Base-by-base conservation (phyloP, 2,888 invertebrate species). In the Tetragonula carbonaria region DNA sequence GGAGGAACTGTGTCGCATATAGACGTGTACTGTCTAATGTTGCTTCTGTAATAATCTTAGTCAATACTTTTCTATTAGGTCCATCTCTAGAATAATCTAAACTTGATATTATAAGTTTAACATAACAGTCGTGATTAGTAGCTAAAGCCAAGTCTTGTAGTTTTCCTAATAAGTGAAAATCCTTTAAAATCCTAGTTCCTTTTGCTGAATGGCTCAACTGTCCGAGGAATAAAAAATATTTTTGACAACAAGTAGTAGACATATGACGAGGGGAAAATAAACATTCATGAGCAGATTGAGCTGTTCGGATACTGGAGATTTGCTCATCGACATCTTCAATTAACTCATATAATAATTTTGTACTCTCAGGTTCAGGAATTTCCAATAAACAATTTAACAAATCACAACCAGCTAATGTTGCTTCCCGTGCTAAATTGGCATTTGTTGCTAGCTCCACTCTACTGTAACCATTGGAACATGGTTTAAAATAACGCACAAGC, bases 161-260 rank as follows among this genome's bases (percentile, higher is more conserved):
- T 59, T 92, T 93, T 14, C 94, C 93, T 62, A 94, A 85, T 45
- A 94, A 83, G 84, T 93, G 91, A 73, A 93, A 94, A 53, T 91
- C 96, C 86, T 97, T 97, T 71, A 99, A 96, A 75, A 97, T 96
- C 87, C 95, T 95, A 65, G 97, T 95, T 2, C 98, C 98, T 68
- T 96, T 95, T 75, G 96, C 96, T 13, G 96, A 96, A 86, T 97
- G 97, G 90, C 97, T 97, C 91, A 99, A 96, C 89, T 98, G 97
- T 0, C 99, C 99, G 85, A 99, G 96, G 93, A 98, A 98, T 67
- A 99, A 96, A 95, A 99, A 99, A 95, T 99, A 99, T 95, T 97
- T 97, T 94, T 98, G 98, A 93, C 98, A 98, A 95, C 98, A 97
- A 0, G 98, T 98, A 91, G 97, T 98, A 90, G 97, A 96, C 96